Base-by-base conservation (phyloP, 1,140 invertebrate species). In the Drosophila arizonae region DNA sequence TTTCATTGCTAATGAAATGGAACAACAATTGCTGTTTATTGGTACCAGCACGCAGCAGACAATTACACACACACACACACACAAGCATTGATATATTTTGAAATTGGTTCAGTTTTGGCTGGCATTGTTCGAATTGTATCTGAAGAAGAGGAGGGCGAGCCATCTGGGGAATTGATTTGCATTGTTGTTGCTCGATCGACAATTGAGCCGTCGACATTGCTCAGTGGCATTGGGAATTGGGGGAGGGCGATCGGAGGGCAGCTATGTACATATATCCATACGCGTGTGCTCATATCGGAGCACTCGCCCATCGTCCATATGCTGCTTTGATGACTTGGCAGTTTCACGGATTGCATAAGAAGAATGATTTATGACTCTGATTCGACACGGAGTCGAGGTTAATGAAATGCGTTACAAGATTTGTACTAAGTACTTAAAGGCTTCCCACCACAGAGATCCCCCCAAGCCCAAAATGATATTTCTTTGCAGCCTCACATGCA, bases 321-420 rank as follows among this genome's bases (percentile, higher is more conserved):
- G 43, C 50, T 67, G 56, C 15, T 67, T 61, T 55, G 41, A 75
- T 75, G 72, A 75, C 46, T 65, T 71, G 61, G 61, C 72, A 75
- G 54, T 75, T 75, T 75, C 41, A 8, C 11, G 66, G 69, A 82
- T 87, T 87, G 82, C 84, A 88, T 88, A 88, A 88, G 82, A 62
- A 66, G 82, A 87, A 87, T 87, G 82, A 87, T 87, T 87, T 82
- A 87, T 87, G 76, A 64, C 84, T 79, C 63, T 76, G 79, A 86
- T 72, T 78, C 50, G 79, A 76, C 64, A 54, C 63, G 65, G 55
- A 58, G 48, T 58, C 69, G 67, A 70, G 81, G 81, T 87, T 84
- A 84, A 84, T 77, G 79, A 84, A 82, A 82, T 75, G 66, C 61
- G 46, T 79, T 66, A 76, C 80, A 84, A 85, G 58, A 79, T 60